Evolutionary conservation across 2,113 vertebrate species (phyloP).

Genomic region (Catharus fuscescens): DNA sequence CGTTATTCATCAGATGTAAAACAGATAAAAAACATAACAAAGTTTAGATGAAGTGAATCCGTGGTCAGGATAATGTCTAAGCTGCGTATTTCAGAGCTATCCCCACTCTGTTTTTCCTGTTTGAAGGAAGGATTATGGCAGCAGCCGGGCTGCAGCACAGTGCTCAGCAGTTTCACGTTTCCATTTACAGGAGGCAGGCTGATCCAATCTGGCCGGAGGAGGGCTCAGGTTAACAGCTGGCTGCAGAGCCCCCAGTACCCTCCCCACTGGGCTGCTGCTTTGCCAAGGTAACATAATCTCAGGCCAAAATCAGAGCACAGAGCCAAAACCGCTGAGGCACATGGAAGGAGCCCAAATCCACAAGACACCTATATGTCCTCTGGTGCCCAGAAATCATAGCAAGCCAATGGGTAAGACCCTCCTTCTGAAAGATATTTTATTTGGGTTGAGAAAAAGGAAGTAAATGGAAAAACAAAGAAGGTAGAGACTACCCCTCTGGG

Average conservation of each 20-base stretch:
- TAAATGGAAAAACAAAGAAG: background rate
- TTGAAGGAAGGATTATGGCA: background rate
- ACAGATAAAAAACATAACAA: background rate
- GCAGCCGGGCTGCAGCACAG: fast-evolving
- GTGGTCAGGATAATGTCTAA: background rate
- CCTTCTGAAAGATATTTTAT: background rate
- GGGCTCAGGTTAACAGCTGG: background rate
- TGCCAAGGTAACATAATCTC: fast-evolving
- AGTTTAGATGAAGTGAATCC: background rate
- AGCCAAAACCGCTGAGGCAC: background rate
- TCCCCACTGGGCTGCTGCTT: background rate
- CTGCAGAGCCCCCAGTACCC: fast-evolving
- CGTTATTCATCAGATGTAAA: background rate
- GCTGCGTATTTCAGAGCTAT: background rate
- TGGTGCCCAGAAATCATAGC: background rate
- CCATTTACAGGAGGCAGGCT: fast-evolving
- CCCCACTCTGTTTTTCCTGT: fast-evolving
- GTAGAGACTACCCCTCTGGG: background rate
- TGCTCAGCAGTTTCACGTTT: fast-evolving
- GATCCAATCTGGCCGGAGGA: fast-evolving
- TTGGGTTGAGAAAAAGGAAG: background rate
- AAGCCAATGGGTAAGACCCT: background rate
- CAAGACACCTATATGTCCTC: background rate
- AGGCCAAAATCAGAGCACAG: background rate
- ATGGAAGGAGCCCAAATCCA: background rate